Conservation (phyloP, 2,113 vertebrate genomes). For the Ochotona curzoniae region DNA sequence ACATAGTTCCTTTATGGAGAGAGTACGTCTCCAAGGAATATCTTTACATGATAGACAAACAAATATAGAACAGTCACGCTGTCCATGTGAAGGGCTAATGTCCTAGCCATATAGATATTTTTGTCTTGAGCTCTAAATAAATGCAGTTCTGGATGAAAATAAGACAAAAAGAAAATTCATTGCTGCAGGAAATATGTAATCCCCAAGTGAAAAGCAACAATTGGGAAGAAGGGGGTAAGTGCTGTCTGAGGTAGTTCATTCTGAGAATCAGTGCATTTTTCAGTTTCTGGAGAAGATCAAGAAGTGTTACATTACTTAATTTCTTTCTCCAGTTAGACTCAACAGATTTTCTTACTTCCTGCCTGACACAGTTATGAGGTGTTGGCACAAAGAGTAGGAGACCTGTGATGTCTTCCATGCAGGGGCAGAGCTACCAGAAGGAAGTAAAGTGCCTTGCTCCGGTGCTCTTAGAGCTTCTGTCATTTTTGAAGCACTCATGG, state of each 20-base stretch:
- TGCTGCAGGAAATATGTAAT: conserved; percentile 65
- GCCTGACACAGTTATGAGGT: conserved; percentile 70
- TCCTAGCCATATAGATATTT: conserved; percentile 48
- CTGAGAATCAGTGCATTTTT: conserved; percentile 55
- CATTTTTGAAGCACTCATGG: conserved; percentile 1
- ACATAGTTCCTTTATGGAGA: conserved; percentile 14
- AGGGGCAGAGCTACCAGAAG: neutral
- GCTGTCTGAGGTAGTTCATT: conserved; percentile 24
- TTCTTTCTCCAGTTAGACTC: conserved; percentile 65
- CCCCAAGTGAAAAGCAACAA: conserved; percentile 51
- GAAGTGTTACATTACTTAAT: conserved; percentile 66
- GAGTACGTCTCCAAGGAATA: conserved; percentile 17
- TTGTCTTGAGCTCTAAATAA: conserved; percentile 69
- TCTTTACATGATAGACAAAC: conserved; percentile 39
- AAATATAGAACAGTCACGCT: conserved; percentile 49
- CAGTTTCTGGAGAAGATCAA: conserved; percentile 66
- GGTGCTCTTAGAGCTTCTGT: neutral
- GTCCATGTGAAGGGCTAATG: neutral
- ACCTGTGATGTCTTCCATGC: neutral
- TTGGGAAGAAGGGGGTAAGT: neutral
- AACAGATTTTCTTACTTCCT: conserved; percentile 71
- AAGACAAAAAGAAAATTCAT: conserved; percentile 56
- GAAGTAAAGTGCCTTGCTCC: neutral
- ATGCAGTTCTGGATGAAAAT: conserved; percentile 50
- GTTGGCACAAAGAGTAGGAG: conserved; percentile 47